Conservation (phyloP, 2,797 vertebrate species). For the Crenichthys baileyi region DNA sequence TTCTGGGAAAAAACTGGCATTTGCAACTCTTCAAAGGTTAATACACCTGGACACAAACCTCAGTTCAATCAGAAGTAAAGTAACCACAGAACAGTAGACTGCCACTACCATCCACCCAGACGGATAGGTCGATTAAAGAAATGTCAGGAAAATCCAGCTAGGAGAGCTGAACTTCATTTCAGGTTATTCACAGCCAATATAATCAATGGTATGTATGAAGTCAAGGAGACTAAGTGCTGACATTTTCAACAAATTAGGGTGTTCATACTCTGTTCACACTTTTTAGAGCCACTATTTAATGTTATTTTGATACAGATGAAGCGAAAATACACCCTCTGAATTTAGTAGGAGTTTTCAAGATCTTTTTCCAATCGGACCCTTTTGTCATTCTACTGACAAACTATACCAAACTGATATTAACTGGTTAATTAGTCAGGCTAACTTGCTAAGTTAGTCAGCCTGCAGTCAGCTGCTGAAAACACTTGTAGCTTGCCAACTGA, state of each 20-base stretch:
- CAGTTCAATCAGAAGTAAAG: background rate
- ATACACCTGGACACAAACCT: background rate
- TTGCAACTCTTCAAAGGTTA: background rate
- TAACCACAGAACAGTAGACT: background rate
- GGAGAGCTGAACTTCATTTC: background rate
- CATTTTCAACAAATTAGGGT: background rate
- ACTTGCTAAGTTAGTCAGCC: background rate
- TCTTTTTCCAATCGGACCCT: background rate
- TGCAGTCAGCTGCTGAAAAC: background rate
- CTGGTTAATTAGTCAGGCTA: background rate
- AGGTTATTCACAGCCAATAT: background rate
- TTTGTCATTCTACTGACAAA: background rate
- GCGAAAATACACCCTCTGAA: background rate
- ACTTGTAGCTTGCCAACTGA: too few relatives aligned
- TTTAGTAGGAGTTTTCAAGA: background rate
- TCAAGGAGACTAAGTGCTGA: background rate
- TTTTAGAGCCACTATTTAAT: background rate
- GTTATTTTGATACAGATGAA: background rate
- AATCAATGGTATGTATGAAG: background rate
- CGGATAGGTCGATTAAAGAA: background rate
- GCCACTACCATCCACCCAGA: background rate
- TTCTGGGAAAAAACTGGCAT: background rate
- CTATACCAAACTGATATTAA: background rate
- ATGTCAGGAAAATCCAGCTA: background rate
- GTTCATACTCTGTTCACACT: background rate